Base-by-base conservation (phyloP, 2,888 invertebrate genomes). In the Archips xylosteana region DNA sequence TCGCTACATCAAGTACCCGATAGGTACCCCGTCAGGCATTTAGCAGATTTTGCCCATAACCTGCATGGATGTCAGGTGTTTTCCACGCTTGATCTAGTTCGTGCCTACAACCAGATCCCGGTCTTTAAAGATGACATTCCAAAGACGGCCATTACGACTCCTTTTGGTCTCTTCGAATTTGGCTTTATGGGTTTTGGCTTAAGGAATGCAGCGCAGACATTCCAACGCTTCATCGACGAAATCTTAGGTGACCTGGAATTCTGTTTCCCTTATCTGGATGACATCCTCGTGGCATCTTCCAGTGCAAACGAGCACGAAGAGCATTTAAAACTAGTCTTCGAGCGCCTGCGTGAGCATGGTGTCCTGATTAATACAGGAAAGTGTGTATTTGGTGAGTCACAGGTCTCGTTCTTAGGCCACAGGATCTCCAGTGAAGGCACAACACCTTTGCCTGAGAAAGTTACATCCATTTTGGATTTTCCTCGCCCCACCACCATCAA, bases 241-340 rank as follows among this genome's bases (percentile, higher is more conserved):
- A 63, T 70, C 51, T 10, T 63, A 42, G 61, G 62, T 39, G 70
- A 61, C 62, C 36, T 70, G 54, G 70, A 70, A 12, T 70, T 63
- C 13, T 62, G 62, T 23, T 70, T 62, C 36, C 62, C 70, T 3
- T 69, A 69, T 13, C 15, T 69, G n/a, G 69, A 69, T 47, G 69
- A 69, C 32, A 51, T 63, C 13, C 54, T 70, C 0, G 54, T 70
- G 42, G 34, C 60, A 60, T 60, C 60, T 60, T 34, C 36, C 13
- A 36, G 60, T 36, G 8, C 60, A 6, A 36, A 5, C 13, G 13
- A 60, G 36, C 60, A 60, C 13, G 36, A 60, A 36, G 13, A 13
- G 13, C 60, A 60, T 60, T 36, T 60, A 10, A 60, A n/a, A 6
- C 36, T 23, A 4, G 60, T 60, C 3, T 60, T 60, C 60, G 36